These are phyloP conservation scores for Galendromus occidentalis DNA, from an alignment of 1,140 invertebrate species.

Conservation along the genomic window DNA sequence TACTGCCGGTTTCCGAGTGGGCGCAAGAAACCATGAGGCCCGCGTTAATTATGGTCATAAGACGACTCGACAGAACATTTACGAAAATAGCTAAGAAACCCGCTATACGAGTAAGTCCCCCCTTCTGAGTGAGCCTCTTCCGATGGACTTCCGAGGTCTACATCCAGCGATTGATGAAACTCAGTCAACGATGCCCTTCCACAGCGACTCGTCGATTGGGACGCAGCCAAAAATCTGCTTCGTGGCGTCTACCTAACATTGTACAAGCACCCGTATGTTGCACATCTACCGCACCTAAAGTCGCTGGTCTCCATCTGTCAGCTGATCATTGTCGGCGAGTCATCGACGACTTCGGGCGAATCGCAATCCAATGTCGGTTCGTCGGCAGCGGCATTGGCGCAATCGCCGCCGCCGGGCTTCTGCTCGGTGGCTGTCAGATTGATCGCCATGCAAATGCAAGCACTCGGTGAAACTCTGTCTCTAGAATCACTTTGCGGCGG, in stretches of 20 bases:
- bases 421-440: conserved; percentile 85
- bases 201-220: conserved; percentile 81
- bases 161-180: conserved; percentile 1
- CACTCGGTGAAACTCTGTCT: conserved; percentile 69
- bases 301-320: conserved; percentile 41
- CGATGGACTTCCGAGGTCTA: conserved; percentile 14
- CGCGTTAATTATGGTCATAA: conserved; percentile 68
- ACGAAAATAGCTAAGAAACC: conserved; percentile 90
- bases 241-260: conserved; percentile 89
- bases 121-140: conserved; percentile 17
- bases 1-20: conserved; percentile 82
- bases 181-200: conserved; percentile 18
- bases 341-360: conserved; percentile 29
- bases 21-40: conserved; percentile 78
- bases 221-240: conserved; percentile 72
- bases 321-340: conserved; percentile 39
- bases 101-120: conserved; percentile 44
- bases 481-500: conserved; percentile 83
- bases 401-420: conserved; percentile 75
- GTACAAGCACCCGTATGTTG: conserved; percentile 74
- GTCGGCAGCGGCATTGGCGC: conserved; percentile 49
- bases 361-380: conserved; percentile 35
- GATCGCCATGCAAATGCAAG: conserved; percentile 78
- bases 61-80: conserved; percentile 88
- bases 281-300: conserved; percentile 90